Evolutionary conservation across 2,888 invertebrate genomes (phyloP).

Genomic region (Ceraclea dissimilis): DNA sequence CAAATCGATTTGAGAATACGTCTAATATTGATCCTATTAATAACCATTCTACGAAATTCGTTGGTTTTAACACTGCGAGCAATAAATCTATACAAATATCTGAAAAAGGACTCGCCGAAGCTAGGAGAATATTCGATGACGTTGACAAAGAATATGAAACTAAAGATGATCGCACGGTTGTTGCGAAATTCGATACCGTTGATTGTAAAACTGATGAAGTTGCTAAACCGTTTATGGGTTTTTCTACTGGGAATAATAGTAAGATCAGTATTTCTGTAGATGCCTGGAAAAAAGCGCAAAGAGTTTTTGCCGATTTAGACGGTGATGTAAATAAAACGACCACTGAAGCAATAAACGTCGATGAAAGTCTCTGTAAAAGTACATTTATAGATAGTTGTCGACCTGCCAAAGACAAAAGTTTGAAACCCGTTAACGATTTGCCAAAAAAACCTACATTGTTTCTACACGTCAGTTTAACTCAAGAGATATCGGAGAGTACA

Average conservation of each 20-base stretch:
- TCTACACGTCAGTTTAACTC: constrained; percentile 26
- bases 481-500: constrained; percentile 34
- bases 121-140: background rate
- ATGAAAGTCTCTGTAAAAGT: too few relatives aligned
- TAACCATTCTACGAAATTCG: constrained; percentile 2
- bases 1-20: too few relatives aligned
- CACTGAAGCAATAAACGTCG: too few relatives aligned
- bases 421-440: too few relatives aligned
- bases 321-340: background rate
- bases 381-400: too few relatives aligned
- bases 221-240: constrained; percentile 6
- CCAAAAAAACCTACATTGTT: too few relatives aligned
- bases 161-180: too few relatives aligned
- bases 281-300: background rate
- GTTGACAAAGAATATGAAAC: too few relatives aligned
- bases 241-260: constrained; percentile 12
- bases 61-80: constrained; percentile 12
- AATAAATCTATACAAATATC: constrained; percentile 11
- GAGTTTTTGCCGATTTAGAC: background rate
- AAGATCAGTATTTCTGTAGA: constrained; percentile 3
- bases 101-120: background rate
- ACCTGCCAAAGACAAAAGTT: too few relatives aligned
- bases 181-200: too few relatives aligned
- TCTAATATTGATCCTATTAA: too few relatives aligned
- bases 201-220: too few relatives aligned